Base-by-base conservation (phyloP, 2,888 invertebrate genomes). In the Zhuqinia jingwanae region DNA sequence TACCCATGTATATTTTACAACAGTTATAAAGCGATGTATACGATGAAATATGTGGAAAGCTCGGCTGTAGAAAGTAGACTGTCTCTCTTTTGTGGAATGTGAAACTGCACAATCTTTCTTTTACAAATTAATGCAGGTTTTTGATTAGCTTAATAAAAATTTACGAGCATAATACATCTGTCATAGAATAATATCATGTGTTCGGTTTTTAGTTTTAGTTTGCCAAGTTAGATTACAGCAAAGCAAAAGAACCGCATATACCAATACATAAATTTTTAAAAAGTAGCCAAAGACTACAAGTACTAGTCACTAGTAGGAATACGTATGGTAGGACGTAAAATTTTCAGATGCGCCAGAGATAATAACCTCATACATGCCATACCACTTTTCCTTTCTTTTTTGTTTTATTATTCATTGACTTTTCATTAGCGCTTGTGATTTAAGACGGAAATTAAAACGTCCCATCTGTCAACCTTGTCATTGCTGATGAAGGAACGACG, bases 381-480 rank as follows among this genome's bases (percentile, higher is more conserved):
- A 27, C 75, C 30, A 75, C 53, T 45, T 36, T 36, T 36, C n/a
- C 42, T 76, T 36, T 47, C 63, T 15, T 75, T 36, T 53, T 70
- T 68, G 65, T 65, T 70, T 81, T 58, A 73, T 56, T 58, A 70
- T 58, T 50, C 75, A 82, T 82, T 73, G 82, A 75, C 82, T 82
- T 82, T 82, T 83, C 83, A 76, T 83, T 83, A 83, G 83, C 22
- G 76, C 17, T 15, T 1, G 65, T 83, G 76, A 83, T 83, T 83
- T 83, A 83, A 83, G 76, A 65, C 50, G 83, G 83, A 83, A 76
- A 83, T 83, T 83, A 83, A 83, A 83, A 65, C 83, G 75, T 83
- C 76, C 83, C 65, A 83, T 83, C 83, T 83, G 76, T 83, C 83
- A 83, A 83, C 83, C 47, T 17, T 83, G 76, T 83, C 83, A 65